Percentiles rank a stretch among this genome's conserved stretches.
Conservation (phyloP, 2,888 invertebrate species). For the Callimorpha dominula region DNA sequence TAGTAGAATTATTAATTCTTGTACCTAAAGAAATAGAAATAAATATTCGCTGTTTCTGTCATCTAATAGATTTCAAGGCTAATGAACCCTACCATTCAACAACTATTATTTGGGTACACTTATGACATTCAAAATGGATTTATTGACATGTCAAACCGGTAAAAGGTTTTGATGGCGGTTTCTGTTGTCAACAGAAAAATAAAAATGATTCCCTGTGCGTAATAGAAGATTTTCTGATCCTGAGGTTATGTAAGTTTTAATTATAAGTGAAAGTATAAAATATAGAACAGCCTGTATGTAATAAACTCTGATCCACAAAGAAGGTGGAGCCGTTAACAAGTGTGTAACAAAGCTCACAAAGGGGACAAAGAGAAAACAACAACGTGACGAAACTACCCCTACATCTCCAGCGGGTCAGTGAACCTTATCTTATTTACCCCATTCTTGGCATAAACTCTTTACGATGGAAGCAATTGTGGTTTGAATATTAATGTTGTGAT, state of each 20-base stretch:
- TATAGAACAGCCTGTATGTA: constrained; percentile 57
- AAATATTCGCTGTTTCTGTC: neutral
- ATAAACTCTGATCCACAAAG: constrained; percentile 61
- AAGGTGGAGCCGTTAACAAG: constrained; percentile 75
- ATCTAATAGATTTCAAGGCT: neutral
- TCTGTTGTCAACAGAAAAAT: neutral
- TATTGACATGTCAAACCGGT: neutral
- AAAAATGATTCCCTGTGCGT: neutral
- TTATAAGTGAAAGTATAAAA: neutral
- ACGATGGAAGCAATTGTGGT: constrained; percentile 52
- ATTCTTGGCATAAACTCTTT: constrained; percentile 47
- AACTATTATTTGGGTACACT: neutral
- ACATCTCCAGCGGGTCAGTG: constrained; percentile 66
- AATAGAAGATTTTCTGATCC: neutral
- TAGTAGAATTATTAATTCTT: neutral
- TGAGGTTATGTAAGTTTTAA: neutral
- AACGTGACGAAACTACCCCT: constrained; percentile 66
- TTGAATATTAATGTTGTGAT: constrained; percentile 55
- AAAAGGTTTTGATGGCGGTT: neutral
- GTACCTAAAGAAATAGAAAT: neutral
- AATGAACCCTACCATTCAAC: too few relatives aligned
- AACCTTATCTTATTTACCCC: constrained; percentile 59
- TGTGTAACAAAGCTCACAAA: constrained; percentile 74
- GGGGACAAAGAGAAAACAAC: constrained; percentile 70
- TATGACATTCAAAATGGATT: neutral